Percentiles rank a stretch among this genome's conserved stretches.
Evolutionary conservation across 2,888 invertebrate genomes (phyloP).

Genomic region (Metacarcinus magister): DNA sequence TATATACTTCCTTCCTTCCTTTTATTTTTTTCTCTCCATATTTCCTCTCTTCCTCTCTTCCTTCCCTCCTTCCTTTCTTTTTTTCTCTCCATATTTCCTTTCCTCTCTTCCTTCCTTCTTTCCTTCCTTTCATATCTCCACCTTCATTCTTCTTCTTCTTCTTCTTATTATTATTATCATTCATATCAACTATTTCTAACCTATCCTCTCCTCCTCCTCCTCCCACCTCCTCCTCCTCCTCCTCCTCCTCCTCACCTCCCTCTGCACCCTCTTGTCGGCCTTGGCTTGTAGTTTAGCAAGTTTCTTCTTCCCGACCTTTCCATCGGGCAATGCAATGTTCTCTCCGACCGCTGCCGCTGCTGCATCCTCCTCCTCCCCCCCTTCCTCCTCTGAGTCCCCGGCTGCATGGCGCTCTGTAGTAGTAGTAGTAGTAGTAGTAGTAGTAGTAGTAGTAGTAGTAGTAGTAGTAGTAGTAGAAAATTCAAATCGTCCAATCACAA

Average conservation of each 20-base stretch:
- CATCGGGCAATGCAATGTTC: slow-evolving; percentile 83
- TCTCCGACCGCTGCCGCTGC: slow-evolving; percentile 42
- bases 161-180: too few relatives aligned
- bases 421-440: not conserved
- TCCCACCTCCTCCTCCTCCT: not conserved
- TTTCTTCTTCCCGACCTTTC: slow-evolving; percentile 96
- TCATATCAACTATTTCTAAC: too few relatives aligned
- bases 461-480: not conserved
- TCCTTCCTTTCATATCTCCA: slow-evolving; percentile 67
- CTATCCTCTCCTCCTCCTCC: not conserved
- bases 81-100: not conserved
- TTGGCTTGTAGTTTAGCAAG: slow-evolving; percentile 97
- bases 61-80: slow-evolving; percentile 84
- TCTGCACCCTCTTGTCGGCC: slow-evolving; percentile 92
- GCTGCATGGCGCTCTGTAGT: slow-evolving; percentile 61
- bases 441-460: not conserved
- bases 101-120: not conserved
- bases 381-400: slow-evolving; percentile 29
- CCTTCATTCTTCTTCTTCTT: not conserved
- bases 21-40: not conserved
- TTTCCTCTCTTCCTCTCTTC: slow-evolving; percentile 90
- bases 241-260: slow-evolving; percentile 87
- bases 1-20: slow-evolving; percentile 85
- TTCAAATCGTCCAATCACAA: too few relatives aligned
- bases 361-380: slow-evolving; percentile 36